Percentiles rank a stretch among this genome's conserved stretches.
Evolutionary conservation across 2,113 vertebrate genomes (phyloP).

Genomic region (Puma concolor): DNA sequence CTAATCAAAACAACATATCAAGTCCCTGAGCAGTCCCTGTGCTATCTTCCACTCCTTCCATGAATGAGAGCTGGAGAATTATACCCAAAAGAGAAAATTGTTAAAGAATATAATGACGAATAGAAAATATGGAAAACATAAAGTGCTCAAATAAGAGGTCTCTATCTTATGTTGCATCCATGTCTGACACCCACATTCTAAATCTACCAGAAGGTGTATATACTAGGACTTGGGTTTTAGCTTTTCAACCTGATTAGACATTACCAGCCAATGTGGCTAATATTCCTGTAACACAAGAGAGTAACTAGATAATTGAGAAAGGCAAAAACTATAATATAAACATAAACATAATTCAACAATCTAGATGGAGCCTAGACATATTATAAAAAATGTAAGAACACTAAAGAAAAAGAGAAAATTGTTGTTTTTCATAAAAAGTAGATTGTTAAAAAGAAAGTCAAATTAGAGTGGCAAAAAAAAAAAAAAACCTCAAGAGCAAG

Average conservation of each 20-base stretch:
- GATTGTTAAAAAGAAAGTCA: neutral
- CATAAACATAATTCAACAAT: neutral
- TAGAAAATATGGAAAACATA: neutral
- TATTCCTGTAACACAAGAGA: neutral
- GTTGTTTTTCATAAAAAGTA: neutral
- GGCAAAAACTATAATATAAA: neutral
- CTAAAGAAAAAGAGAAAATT: neutral
- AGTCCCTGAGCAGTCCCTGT: neutral
- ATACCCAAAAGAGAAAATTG: neutral
- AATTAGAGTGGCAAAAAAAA: neutral
- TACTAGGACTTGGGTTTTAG: neutral
- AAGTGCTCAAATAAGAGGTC: neutral
- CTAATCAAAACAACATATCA: neutral
- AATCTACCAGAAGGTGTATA: neutral
- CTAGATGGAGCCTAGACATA: neutral
- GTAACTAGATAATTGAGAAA: neutral
- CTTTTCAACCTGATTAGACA: neutral
- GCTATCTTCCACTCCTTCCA: neutral
- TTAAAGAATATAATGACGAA: neutral
- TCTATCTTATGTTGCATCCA: neutral
- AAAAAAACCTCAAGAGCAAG: neutral
- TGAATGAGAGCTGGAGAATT: neutral
- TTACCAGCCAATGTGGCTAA: neutral
- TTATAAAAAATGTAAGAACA: neutral
- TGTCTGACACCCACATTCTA: neutral